Evolutionary conservation across 2,888 invertebrate genomes (phyloP).

Genomic region (Clostera curtula): DNA sequence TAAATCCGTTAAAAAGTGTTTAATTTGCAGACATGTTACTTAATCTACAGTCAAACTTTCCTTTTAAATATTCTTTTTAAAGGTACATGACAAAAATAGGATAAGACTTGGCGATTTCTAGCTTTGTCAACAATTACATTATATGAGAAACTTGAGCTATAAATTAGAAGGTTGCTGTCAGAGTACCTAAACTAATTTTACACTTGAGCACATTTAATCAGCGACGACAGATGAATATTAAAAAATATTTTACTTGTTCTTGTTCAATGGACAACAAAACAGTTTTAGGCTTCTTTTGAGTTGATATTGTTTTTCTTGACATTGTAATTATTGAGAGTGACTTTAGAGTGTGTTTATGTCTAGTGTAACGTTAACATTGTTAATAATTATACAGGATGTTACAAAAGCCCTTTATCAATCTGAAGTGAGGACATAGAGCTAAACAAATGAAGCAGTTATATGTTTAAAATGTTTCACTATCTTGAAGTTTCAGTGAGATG

Average conservation of each 20-base stretch:
- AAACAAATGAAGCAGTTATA: no score
- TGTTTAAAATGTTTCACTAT: no score
- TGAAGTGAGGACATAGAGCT: no score
- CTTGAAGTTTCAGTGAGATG: no score
- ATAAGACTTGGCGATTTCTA: constrained; percentile 9
- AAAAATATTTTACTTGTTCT: background rate
- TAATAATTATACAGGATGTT: no score
- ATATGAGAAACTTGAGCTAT: constrained; percentile 20
- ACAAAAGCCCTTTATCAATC: no score
- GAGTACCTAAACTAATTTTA: constrained; percentile 26
- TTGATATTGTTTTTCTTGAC: no score
- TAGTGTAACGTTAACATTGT: no score
- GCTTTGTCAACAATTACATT: constrained; percentile 18
- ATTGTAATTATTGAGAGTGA: no score
- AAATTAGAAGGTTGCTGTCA: constrained; percentile 18
- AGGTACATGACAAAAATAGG: constrained; percentile 12
- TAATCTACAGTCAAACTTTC: constrained; percentile 12
- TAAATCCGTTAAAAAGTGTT: no score
- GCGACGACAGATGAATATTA: constrained; percentile 13
- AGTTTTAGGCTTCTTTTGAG: constrained; percentile 4
- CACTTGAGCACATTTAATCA: constrained; percentile 34
- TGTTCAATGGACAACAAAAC: background rate
- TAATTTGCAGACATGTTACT: no score
- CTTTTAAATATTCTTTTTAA: constrained; percentile 18
- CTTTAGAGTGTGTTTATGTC: no score